A percentile compares a stretch with the other conserved stretches of the same genome.
Evolutionary conservation across 1,140 invertebrate genomes (phyloP).

Genomic region (Calosoma granatense): DNA sequence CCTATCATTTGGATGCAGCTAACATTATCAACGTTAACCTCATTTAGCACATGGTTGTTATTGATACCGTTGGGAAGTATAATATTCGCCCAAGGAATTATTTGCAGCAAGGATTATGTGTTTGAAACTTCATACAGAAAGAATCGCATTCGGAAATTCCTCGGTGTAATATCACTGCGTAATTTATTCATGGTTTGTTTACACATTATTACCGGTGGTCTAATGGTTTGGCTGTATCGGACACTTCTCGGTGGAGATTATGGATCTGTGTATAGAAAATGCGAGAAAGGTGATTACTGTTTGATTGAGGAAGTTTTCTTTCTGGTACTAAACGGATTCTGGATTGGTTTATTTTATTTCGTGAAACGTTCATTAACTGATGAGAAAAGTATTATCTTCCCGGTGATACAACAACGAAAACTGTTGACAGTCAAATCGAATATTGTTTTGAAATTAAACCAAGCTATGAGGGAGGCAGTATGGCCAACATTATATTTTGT

Average conservation of each 20-base stretch:
- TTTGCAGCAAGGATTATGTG: conserved; percentile 48
- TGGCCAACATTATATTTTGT: conserved; percentile 50
- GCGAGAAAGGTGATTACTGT: conserved; percentile 29
- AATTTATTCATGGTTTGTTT: conserved; percentile 45
- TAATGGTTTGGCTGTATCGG: conserved; percentile 49
- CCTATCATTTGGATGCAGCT: conserved; percentile 39
- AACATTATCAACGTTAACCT: conserved; percentile 38
- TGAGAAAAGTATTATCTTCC: conserved; percentile 48
- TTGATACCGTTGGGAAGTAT: conserved; percentile 41
- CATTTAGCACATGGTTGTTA: conserved; percentile 43
- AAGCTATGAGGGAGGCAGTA: conserved; percentile 44
- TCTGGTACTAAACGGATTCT: conserved; percentile 52
- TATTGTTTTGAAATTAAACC: conserved; percentile 42
- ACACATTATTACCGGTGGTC: conserved; percentile 46
- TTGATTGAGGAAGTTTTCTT: conserved; percentile 47
- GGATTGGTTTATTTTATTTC: conserved; percentile 58
- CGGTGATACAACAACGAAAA: conserved; percentile 55
- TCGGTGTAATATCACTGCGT: conserved; percentile 46
- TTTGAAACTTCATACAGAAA: conserved; percentile 39
- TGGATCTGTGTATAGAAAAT: conserved; percentile 34
- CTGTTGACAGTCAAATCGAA: conserved; percentile 49
- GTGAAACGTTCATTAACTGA: conserved; percentile 41
- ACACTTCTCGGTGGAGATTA: conserved; percentile 44
- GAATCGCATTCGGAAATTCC: conserved; percentile 50
- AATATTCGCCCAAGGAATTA: conserved; percentile 44